Conservation (phyloP, 2,113 vertebrate genomes). For the Chiloscyllium plagiosum region DNA sequence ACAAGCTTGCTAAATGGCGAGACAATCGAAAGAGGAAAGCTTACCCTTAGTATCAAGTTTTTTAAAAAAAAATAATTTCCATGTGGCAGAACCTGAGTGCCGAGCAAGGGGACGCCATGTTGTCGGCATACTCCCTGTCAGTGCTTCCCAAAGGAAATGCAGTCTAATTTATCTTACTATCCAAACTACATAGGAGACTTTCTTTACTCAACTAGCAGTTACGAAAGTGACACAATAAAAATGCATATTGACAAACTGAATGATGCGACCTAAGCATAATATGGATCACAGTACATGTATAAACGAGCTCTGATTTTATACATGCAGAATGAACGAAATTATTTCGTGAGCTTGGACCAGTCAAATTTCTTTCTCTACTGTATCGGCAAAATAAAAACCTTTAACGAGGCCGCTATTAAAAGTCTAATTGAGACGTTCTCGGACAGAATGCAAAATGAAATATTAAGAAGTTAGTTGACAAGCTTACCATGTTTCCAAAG, state of each 20-base stretch:
- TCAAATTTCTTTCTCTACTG: neutral
- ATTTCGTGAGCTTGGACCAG: neutral
- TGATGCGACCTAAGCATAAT: neutral
- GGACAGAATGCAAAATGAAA: neutral
- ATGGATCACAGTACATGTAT: neutral
- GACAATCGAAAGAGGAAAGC: neutral
- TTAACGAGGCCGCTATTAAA: neutral
- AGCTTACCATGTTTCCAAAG: neutral
- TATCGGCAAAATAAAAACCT: neutral
- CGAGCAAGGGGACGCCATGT: slow-evolving; percentile 28
- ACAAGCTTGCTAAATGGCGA: neutral
- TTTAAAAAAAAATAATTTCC: neutral
- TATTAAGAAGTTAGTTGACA: neutral
- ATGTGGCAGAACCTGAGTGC: neutral
- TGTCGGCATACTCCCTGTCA: slow-evolving; percentile 8
- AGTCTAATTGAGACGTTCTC: neutral
- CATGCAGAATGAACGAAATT: neutral
- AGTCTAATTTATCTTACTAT: slow-evolving; percentile 35
- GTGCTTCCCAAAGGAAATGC: slow-evolving; percentile 13
- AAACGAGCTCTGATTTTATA: neutral
- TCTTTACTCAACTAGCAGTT: slow-evolving; percentile 5
- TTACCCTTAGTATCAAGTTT: neutral
- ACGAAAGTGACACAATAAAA: slow-evolving; percentile 2
- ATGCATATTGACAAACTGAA: neutral
- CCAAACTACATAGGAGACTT: slow-evolving; percentile 30